Conservation (phyloP, 2,113 vertebrate genomes). For the Nansenia antarctica region DNA sequence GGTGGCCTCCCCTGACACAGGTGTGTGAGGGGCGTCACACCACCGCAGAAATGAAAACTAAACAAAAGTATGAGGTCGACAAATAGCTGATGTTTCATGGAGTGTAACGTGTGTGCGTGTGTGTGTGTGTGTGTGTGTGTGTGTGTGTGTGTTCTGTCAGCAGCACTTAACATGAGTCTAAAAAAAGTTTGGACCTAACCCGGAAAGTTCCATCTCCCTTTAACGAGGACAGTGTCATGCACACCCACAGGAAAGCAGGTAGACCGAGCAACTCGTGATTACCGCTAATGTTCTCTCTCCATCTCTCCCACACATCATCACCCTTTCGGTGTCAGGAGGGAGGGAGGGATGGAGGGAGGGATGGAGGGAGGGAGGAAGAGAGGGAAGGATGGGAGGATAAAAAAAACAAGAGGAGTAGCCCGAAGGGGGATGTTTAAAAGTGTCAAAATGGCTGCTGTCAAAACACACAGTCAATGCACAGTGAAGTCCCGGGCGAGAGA, state of each 20-base stretch:
- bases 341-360: background rate
- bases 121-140: too few relatives aligned
- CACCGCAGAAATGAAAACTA: background rate
- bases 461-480: too few relatives aligned
- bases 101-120: too few relatives aligned
- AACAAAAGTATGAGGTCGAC: background rate
- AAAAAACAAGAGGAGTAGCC: too few relatives aligned
- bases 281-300: background rate
- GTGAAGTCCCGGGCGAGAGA: too few relatives aligned
- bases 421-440: too few relatives aligned
- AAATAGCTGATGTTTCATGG: background rate
- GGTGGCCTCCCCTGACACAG: too few relatives aligned
- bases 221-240: background rate
- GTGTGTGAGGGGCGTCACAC: too few relatives aligned
- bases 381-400: background rate
- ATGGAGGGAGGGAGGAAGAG: background rate
- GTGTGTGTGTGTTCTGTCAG: background rate
- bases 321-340: background rate
- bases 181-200: background rate
- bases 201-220: background rate
- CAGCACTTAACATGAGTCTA: background rate
- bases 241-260: background rate
- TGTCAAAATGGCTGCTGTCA: too few relatives aligned
- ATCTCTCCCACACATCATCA: background rate
- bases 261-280: background rate